Evolutionary conservation across 1,140 invertebrate genomes (phyloP).

Genomic region (Cyphomyrmex costatus): DNA sequence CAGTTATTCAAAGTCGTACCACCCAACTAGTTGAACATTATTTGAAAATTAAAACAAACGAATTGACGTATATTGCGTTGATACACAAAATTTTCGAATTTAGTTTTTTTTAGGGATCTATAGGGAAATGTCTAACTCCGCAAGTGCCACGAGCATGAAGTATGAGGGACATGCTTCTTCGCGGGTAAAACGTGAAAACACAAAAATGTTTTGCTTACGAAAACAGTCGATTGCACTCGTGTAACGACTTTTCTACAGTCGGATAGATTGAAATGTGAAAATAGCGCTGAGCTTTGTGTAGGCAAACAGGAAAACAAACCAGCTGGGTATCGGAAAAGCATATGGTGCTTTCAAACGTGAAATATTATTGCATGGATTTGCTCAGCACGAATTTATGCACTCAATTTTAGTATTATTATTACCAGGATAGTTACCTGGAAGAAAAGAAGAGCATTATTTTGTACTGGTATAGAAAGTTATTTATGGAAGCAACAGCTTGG

Average conservation of each 20-base stretch:
- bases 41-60: neutral
- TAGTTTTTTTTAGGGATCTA: constrained; percentile 11
- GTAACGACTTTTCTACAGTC: constrained; percentile 59
- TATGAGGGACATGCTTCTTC: constrained; percentile 26
- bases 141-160: neutral
- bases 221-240: constrained; percentile 57
- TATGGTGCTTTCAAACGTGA: constrained; percentile 59
- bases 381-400: constrained; percentile 45
- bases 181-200: constrained; percentile 8
- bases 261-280: constrained; percentile 64
- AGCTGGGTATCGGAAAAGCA: constrained; percentile 58
- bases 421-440: constrained; percentile 24
- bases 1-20: neutral
- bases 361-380: constrained; percentile 61
- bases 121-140: constrained; percentile 15
- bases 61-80: neutral
- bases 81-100: neutral
- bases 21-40: neutral
- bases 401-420: constrained; percentile 48
- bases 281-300: constrained; percentile 59
- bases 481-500: neutral
- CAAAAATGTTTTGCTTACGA: constrained; percentile 61
- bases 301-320: constrained; percentile 65
- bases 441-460: constrained; percentile 40
- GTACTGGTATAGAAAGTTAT: neutral